A percentile compares a stretch with the other conserved stretches of the same genome.
Conservation (phyloP, 2,113 vertebrate genomes). For the Oostethus manadensis region DNA sequence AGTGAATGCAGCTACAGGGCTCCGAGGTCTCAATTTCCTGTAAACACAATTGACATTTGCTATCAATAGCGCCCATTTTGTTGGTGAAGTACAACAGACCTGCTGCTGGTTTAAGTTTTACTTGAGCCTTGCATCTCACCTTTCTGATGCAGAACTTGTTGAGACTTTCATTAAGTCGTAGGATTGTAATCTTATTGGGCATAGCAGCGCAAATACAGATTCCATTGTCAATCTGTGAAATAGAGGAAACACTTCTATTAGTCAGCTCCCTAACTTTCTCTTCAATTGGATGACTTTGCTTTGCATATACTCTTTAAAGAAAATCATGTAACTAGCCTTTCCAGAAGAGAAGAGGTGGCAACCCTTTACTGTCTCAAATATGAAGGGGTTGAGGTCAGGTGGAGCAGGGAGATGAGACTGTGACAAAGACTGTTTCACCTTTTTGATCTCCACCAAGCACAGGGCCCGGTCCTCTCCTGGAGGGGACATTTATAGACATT, state of each 20-base stretch:
- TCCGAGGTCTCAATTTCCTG: constrained; percentile 98
- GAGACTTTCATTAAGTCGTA: constrained; percentile 90
- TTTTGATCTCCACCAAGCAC: constrained; percentile 94
- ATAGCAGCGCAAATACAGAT: constrained; percentile 94
- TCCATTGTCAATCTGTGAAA: constrained; percentile 84
- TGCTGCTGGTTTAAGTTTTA: background rate
- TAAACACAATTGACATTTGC: constrained; percentile 22
- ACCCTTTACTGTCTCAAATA: constrained; percentile 94
- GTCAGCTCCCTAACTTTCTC: background rate
- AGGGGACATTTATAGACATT: background rate
- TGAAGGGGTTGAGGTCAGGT: constrained; percentile 83
- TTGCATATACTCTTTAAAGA: background rate
- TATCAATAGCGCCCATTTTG: background rate
- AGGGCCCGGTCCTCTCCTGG: constrained; percentile 90
- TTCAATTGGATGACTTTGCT: constrained; percentile 1
- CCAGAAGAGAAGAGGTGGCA: constrained; percentile 96
- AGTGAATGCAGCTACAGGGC: constrained; percentile 97
- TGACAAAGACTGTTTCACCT: constrained; percentile 93
- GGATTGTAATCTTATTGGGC: constrained; percentile 90
- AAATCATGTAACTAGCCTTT: constrained; percentile 72
- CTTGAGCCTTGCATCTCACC: constrained; percentile 59
- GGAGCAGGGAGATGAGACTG: constrained; percentile 97
- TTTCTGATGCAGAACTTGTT: constrained; percentile 97
- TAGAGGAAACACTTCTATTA: constrained; percentile 19
- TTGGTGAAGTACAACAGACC: constrained; percentile 1